These are phyloP conservation scores for Leistus spinibarbis DNA, from an alignment of 2,888 invertebrate species.

Conservation along the genomic window DNA sequence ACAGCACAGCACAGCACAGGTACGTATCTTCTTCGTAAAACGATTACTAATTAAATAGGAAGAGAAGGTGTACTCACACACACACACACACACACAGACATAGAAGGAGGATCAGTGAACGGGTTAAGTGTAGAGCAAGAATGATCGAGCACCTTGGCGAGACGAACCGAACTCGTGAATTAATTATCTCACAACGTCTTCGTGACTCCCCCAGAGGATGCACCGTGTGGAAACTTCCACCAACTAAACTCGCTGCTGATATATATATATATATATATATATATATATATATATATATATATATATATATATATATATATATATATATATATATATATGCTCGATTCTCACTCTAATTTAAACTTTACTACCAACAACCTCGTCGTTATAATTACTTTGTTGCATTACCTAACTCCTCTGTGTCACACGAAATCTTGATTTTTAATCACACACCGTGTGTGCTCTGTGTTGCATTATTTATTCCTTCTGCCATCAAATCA, in stretches of 20 bases:
- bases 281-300: too few species aligned
- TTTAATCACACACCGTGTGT: not conserved
- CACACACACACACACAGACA: not conserved
- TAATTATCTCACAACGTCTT: slow-evolving; percentile 23
- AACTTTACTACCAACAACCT: not conserved
- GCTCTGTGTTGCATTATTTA: not conserved
- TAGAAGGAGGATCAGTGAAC: not conserved
- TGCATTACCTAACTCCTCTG: not conserved
- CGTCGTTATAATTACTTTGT: not conserved
- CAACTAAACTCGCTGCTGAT: not conserved
- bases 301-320: too few species aligned
- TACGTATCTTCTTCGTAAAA: slow-evolving; percentile 11
- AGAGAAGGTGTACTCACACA: not conserved
- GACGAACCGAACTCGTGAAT: slow-evolving; percentile 30
- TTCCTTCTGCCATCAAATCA: not conserved
- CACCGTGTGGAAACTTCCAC: not conserved
- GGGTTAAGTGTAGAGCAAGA: slow-evolving; percentile 15
- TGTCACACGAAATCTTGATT: not conserved
- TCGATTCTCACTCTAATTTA: not conserved
- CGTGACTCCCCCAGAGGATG: slow-evolving; percentile 1
- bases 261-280: too few species aligned
- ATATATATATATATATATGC: not conserved
- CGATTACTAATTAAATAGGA: slow-evolving; percentile 9
- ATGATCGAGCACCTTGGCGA: slow-evolving; percentile 27
- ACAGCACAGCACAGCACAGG: too few species aligned